phyloP scores from a whole-genome alignment of 2,888 invertebrate species.

The Synanthedon vespiformis region DNA sequence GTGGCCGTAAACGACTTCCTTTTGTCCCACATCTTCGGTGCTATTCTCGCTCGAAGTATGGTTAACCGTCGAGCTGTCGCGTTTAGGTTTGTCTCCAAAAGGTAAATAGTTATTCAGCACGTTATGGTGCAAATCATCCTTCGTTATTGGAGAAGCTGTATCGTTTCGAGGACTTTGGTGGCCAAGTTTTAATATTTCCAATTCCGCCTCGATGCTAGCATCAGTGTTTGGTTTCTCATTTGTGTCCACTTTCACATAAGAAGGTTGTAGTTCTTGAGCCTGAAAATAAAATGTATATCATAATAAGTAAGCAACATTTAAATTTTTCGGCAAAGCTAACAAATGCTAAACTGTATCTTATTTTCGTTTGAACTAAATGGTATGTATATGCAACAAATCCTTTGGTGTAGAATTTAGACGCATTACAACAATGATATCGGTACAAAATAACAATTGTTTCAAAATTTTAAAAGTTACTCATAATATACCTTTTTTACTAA shows the following conservation, averaged over 20 bases:
- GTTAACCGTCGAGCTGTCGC: slow-evolving; percentile 45
- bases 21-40: slow-evolving; percentile 47
- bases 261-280: slow-evolving; percentile 43
- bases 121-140: slow-evolving; percentile 36
- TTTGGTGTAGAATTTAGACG: no score
- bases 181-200: slow-evolving; percentile 54
- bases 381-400: no score
- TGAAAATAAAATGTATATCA: slow-evolving; percentile 19
- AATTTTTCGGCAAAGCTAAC: no score
- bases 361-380: no score
- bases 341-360: no score
- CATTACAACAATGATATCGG: no score
- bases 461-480: no score
- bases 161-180: slow-evolving; percentile 29
- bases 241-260: slow-evolving; percentile 41
- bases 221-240: slow-evolving; percentile 38
- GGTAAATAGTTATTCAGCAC: slow-evolving; percentile 36
- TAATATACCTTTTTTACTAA: no score
- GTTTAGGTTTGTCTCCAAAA: slow-evolving; percentile 55
- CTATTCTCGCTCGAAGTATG: slow-evolving; percentile 26
- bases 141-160: slow-evolving; percentile 21
- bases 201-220: slow-evolving; percentile 51
- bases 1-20: slow-evolving; percentile 56
- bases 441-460: no score
- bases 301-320: not conserved